phyloP scores from a whole-genome alignment of 1,140 invertebrate genomes.

The Camponotus vicinus region DNA sequence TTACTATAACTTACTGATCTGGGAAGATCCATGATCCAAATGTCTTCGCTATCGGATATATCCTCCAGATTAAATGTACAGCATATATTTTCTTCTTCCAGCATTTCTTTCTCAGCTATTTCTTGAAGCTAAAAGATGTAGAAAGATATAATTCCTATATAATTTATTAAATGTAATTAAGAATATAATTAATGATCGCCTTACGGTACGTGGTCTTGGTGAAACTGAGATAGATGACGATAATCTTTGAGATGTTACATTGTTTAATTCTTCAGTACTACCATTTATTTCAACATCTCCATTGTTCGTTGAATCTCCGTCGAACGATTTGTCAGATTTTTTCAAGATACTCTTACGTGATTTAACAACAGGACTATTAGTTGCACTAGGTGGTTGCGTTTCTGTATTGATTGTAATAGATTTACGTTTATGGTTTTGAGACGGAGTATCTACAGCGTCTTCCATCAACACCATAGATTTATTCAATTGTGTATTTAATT shows the following conservation, averaged over 20 bases:
- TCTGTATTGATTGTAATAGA: constrained; percentile 67
- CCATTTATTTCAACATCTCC: neutral
- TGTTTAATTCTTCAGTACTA: neutral
- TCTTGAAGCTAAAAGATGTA: constrained; percentile 72
- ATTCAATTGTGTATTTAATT: constrained; percentile 70
- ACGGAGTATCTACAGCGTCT: neutral
- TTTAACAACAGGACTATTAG: neutral
- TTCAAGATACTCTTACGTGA: constrained; percentile 67
- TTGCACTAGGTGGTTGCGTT: neutral
- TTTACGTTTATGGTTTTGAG: constrained; percentile 27
- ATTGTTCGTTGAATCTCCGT: neutral
- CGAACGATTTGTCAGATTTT: neutral
- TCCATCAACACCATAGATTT: constrained; percentile 71
- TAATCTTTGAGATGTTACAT: neutral
- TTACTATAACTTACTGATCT: constrained; percentile 68
- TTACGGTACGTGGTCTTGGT: constrained; percentile 73
- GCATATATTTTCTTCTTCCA: constrained; percentile 58
- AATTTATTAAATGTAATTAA: neutral
- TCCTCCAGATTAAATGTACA: constrained; percentile 74
- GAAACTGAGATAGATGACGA: neutral
- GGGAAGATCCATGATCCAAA: constrained; percentile 80
- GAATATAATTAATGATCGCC: neutral
- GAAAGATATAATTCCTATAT: neutral
- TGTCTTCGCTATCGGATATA: constrained; percentile 76
- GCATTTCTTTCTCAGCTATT: constrained; percentile 64